Conservation (phyloP, 2,888 invertebrate species). For the Phyllotreta striolata region DNA sequence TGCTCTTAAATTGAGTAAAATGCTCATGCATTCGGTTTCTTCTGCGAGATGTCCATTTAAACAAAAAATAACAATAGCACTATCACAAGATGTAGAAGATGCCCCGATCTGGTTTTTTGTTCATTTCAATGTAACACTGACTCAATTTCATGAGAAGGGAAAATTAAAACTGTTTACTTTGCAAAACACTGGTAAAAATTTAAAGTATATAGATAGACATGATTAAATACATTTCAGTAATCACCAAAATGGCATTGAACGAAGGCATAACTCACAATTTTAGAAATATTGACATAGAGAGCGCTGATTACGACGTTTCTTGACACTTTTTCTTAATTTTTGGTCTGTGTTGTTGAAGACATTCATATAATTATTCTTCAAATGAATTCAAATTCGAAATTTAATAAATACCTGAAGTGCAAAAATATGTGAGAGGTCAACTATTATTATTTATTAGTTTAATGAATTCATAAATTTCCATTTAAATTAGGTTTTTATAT, state of each 20-base stretch:
- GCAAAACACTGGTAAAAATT: slow-evolving; percentile 15
- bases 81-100: slow-evolving; percentile 22
- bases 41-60: slow-evolving; percentile 8
- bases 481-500: too few relatives aligned
- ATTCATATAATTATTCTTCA: too few relatives aligned
- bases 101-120: slow-evolving; percentile 16
- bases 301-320: slow-evolving; percentile 30
- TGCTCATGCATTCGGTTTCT: slow-evolving; percentile 13
- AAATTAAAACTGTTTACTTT: not conserved
- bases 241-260: slow-evolving; percentile 48
- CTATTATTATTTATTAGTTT: too few relatives aligned
- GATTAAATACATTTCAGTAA: slow-evolving; percentile 37
- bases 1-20: slow-evolving; percentile 1
- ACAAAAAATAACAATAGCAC: slow-evolving; percentile 19
- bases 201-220: slow-evolving; percentile 15
- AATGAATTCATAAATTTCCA: too few relatives aligned
- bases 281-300: slow-evolving; percentile 35
- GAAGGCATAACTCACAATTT: slow-evolving; percentile 40
- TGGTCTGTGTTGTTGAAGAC: too few relatives aligned
- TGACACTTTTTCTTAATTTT: not conserved
- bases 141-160: not conserved
- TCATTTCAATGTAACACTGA: not conserved
- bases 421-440: too few relatives aligned
- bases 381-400: too few relatives aligned
- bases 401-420: too few relatives aligned